Base-by-base conservation (phyloP, 1,140 invertebrate species). In the Drosophila ficusphila region DNA sequence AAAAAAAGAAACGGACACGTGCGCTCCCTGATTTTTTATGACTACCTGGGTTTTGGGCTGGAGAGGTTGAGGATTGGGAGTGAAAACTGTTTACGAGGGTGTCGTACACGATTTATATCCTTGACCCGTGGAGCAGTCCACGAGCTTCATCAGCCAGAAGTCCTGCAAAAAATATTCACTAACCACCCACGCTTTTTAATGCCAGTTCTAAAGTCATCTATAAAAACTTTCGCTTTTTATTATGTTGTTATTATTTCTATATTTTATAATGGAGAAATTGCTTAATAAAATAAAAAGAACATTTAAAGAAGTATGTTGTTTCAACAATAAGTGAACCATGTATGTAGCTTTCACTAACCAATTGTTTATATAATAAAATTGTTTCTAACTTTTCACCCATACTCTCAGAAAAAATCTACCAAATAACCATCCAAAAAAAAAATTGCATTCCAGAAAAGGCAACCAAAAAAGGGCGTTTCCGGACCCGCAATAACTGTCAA, bases 391-490 rank as follows among this genome's bases (percentile, higher is more conserved):
- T 31, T 23, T 12, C 8, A 11, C 12, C 18, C 53, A 16, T 18
- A n/a, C 25, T 16, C 1, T 16, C 3, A 39, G n/a, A 65, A 39
- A 31, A 44, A 52, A 46, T 8, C 46, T 5, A 60, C 33, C 21
- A 48, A 48, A 47, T 3, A 56, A 27, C 21, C 31, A 18, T 44
- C 34, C 53, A 34, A 41, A 23, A n/a, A n/a, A n/a, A 33, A 47
- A 57, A 73, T 65, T 53, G 68, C 51, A 60, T 56, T 54, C 41
- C 72, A 86, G 73, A 81, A 88, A 88, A 85, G 81, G 23, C 47
- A 77, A 77, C 38, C 42, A 38, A 64, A 76, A 73, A 86, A n/a
- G 74, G 82, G 82, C 82, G 82, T 88, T 82, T 82, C 74, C 82
- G 74, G 44, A 31, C 51, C 64, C 69, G 41, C 77, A 88, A 88